Base-by-base conservation (phyloP, 1,140 invertebrate genomes). In the Halesus radiatus region DNA sequence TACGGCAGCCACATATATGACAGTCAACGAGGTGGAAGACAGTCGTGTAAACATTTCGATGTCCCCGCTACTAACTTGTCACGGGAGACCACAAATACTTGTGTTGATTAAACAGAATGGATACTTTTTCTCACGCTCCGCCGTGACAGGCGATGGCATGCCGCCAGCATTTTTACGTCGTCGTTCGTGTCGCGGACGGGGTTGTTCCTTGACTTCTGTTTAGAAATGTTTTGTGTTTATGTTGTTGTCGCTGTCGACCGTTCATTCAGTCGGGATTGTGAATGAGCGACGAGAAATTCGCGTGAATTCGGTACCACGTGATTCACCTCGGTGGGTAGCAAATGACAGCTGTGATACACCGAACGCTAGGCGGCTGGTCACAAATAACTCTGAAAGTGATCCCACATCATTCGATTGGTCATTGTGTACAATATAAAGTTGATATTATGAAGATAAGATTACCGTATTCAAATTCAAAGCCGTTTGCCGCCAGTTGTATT, bases 61-160 rank as follows among this genome's bases (percentile, higher is more conserved):
- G 23, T 66, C 10, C 10, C 37, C 37, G 10, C 37, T 45, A 45
- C 37, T 32, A 32, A 32, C 6, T 16, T 66, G 62, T 66, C 62
- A 66, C 62, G 62, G 5, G 32, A 29, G 4, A 29, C 15, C 22
- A 32, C 22, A n/a, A 29, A n/a, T 26, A 66, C 37, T 45, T 45
- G 32, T 29, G 23, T 32, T 32, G 62, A 66, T 66, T 66, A 29
- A 16, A 66, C 8, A 66, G 62, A 26, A 66, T 66, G 10, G 16
- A 66, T 66, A 26, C 29, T 66, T 66, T 66, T 66, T 66, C 62
- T 66, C 62, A 66, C 62, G 62, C 62, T 32, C 62, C 37, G 37
- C 37, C 37, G 37, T 45, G 37, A 45, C 37, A 45, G 37, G 37
- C 37, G 16, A 66, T 66, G 62, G 62, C 62, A 29, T 66, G 62